Percentiles rank a stretch among this genome's conserved stretches.
Conservation (phyloP, 2,797 vertebrate genomes). For the Enteromius paludinosus region DNA sequence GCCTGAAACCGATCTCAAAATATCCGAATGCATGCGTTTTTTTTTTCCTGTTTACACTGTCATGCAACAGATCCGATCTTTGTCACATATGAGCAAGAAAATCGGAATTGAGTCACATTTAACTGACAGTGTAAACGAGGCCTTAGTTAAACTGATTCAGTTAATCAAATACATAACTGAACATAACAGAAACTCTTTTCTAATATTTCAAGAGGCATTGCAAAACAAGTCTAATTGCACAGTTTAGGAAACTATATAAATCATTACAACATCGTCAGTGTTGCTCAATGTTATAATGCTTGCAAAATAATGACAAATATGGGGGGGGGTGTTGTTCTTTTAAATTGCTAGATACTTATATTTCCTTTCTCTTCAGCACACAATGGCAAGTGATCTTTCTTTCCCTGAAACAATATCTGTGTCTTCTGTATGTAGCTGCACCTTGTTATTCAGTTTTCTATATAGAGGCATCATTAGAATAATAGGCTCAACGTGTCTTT, state of each 20-base stretch:
- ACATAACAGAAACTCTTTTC: background rate
- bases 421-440: constrained; percentile 35
- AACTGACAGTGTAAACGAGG: too few relatives aligned
- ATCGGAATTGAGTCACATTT: too few relatives aligned
- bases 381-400: background rate
- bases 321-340: background rate
- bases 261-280: background rate
- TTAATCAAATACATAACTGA: background rate
- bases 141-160: background rate
- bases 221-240: constrained; percentile 9
- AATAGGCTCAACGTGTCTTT: constrained; percentile 18
- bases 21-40: too few relatives aligned
- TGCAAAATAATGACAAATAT: background rate
- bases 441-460: constrained; percentile 44
- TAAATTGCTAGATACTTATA: too few relatives aligned
- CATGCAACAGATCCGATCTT: too few relatives aligned
- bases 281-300: background rate
- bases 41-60: too few relatives aligned
- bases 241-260: constrained; percentile 10
- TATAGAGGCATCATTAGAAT: constrained; percentile 46
- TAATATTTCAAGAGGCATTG: background rate
- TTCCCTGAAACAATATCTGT: background rate
- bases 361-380: background rate
- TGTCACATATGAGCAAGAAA: too few relatives aligned
- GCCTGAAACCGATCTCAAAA: too few relatives aligned